Conservation (phyloP, 2,797 vertebrate species). For the Coluber constrictor region DNA sequence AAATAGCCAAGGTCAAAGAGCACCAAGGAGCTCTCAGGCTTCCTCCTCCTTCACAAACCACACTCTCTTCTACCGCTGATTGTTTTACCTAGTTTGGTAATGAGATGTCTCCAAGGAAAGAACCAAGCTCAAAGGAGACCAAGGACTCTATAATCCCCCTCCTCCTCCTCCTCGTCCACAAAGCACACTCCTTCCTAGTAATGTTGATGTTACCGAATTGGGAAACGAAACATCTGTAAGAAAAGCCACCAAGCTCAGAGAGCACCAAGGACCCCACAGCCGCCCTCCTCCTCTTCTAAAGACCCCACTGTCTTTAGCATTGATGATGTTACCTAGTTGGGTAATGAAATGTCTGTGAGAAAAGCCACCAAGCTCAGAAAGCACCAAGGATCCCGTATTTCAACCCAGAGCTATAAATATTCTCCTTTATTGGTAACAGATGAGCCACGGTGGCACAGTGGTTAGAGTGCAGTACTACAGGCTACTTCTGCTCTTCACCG, state of each 20-base stretch:
- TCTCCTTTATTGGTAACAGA: background rate
- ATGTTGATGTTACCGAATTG: background rate
- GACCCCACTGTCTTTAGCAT: background rate
- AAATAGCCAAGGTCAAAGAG: background rate
- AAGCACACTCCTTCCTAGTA: background rate
- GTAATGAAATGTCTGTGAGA: background rate
- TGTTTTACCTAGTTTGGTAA: background rate
- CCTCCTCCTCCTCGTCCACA: background rate
- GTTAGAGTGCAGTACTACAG: no score
- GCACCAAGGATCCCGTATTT: background rate
- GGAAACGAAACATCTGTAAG: background rate
- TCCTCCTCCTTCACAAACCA: background rate
- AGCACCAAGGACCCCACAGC: no score
- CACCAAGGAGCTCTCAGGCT: background rate
- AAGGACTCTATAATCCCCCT: background rate
- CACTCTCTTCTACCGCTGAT: background rate
- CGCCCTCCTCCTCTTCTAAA: no score
- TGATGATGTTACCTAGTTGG: background rate
- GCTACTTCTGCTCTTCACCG: no score
- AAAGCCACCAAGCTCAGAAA: background rate
- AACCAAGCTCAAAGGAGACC: background rate
- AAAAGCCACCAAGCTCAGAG: no score
- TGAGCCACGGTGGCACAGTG: no score
- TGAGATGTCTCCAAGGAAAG: background rate
- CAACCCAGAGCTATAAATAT: background rate